Conservation (phyloP, 2,113 vertebrate genomes). For the Lasiurus borealis region DNA sequence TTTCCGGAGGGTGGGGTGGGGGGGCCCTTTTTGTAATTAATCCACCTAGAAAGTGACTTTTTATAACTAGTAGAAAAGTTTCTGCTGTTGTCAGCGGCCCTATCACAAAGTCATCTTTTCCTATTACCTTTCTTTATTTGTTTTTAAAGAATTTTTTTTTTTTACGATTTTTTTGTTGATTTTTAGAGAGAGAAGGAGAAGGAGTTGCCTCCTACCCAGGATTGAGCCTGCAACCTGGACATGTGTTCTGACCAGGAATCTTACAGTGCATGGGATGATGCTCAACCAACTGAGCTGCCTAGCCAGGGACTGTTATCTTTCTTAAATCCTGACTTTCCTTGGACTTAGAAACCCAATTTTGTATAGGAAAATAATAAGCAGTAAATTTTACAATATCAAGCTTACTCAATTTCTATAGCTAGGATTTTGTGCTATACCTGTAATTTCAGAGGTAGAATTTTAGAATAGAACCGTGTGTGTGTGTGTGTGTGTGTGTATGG, state of each 20-base stretch:
- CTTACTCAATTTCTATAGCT: background rate
- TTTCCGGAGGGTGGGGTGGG: background rate
- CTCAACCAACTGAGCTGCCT: background rate
- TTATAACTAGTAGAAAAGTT: slow-evolving; percentile 29
- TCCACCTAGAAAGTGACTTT: background rate
- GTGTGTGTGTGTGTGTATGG: background rate
- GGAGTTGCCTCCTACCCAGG: background rate
- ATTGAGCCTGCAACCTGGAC: background rate
- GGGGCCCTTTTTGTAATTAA: background rate
- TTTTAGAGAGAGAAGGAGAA: background rate
- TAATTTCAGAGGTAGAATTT: slow-evolving; percentile 17
- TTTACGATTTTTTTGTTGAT: background rate
- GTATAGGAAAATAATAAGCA: slow-evolving; percentile 31
- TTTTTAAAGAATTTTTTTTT: too few relatives aligned
- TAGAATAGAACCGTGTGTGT: background rate
- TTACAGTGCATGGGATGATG: background rate
- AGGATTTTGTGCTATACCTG: background rate
- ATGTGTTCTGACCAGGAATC: background rate
- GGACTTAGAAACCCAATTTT: slow-evolving; percentile 21
- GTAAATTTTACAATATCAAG: slow-evolving; percentile 42
- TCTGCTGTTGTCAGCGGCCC: background rate
- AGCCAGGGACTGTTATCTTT: background rate
- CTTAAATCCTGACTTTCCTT: slow-evolving; percentile 34
- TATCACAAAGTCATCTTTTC: slow-evolving; percentile 7
- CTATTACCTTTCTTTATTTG: background rate